Base-by-base conservation (phyloP, 2,888 invertebrate genomes). In the Bombylius discolor region DNA sequence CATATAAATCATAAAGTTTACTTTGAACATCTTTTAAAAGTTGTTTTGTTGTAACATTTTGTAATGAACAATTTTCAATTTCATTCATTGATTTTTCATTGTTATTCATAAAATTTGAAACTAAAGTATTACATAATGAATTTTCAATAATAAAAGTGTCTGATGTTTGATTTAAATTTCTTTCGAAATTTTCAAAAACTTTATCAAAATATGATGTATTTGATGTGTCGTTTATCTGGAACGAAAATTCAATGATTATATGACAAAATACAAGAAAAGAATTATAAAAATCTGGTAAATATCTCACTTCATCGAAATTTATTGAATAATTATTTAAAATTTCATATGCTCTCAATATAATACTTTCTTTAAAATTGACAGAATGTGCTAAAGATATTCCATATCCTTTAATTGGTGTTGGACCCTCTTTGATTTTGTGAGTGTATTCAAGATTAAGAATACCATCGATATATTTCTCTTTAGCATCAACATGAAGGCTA, bases 401-500 rank as follows among this genome's bases (percentile, higher is more conserved):
- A 56, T 64, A 64, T 4, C 59, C 58, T n/a, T 53, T 52, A 14
- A 62, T 55, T 14, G 60, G 49, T 11, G 62, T 60, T 12, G 58
- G 54, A 14, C 62, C 62, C 33, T 59, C 52, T 55, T 48, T 56
- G 12, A 63, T 58, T 59, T 58, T 57, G 57, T 64, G 61, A 6
- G 56, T 59, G 36, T 57, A 63, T 8, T 56, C 55, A 14, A 62
- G 50, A 34, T 58, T 52, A 52, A 66, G 64, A 39, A 62, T 56
- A 23, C 56, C 54, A n/a, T 59, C 51, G 14, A 58, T 32, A 23
- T 47, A 52, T 34, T 56, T 63, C 52, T 67, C 63, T 48, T 70
- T 72, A 4, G 77, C 76, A 60, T 76, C 73, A 67, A 80, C 68
- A 62, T 78, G 76, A 69, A 76, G 78, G 54, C 79, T 80, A 56